Base-by-base conservation (phyloP, 2,888 invertebrate species). In the Scaptomyza tumidula region DNA sequence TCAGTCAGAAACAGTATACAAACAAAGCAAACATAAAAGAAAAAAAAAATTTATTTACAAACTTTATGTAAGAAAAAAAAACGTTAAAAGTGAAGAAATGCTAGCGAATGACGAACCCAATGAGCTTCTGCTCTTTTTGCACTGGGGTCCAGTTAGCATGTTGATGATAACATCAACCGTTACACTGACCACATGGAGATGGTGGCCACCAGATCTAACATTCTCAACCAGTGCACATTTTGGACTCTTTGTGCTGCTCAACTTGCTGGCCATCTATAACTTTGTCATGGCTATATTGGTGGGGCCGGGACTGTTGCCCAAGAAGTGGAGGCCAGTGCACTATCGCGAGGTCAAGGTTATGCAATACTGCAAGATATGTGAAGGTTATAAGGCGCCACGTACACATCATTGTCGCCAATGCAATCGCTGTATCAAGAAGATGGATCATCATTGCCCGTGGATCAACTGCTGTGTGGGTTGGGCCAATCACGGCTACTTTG, bases 391-490 rank as follows among this genome's bases (percentile, higher is more conserved):
- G 93, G 97, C 98, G 7, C 99, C 98, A 0, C 94, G 99, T 87
- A 95, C 98, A 64, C 99, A 99, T 93, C 99, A 99, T 91, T 99
- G 99, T 92, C 94, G 97, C 84, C 98, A 97, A 94, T 99, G 98
- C 93, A 94, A 95, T 56, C 94, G 96, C 60, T 99, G 99, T 93
- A 95, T 98, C 0, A 94, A 97, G 92, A 99, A 99, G 93, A 94
- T 99, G 98, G 99, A 99, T 91, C 99, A 99, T 91, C 97, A 99
- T 91, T 99, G 99, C 91, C 98, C 99, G 0, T 99, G 99, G 99
- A 98, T 99, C 88, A 99, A 99, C 73, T 89, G 96, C 92, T 99
- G 99, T 89, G 98, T 98, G 60, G 99, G 99, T 0, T 98, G 98
- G 93, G 93, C 94, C 11, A 99, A 99, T 93, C 99, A 99, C 86